These are phyloP conservation scores for Bettongia penicillata DNA, from an alignment of 2,113 vertebrate genomes.

Conservation along the genomic window DNA sequence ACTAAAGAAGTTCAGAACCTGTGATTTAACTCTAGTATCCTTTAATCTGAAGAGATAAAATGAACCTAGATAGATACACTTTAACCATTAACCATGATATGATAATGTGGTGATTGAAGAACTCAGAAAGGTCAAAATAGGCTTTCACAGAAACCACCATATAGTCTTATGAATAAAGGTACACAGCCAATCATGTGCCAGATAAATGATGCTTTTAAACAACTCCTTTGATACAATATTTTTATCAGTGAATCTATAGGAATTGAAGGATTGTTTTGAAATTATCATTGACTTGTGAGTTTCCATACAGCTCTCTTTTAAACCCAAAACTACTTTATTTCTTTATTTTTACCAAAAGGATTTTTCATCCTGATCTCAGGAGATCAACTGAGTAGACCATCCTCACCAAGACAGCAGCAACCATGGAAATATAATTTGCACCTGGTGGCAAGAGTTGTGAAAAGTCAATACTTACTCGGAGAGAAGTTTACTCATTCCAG, in stretches of 20 bases:
- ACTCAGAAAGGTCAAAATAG: not conserved
- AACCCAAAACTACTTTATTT: slow-evolving; percentile 18
- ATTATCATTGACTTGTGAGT: slow-evolving; percentile 9
- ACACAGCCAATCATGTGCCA: not conserved
- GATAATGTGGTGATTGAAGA: not conserved
- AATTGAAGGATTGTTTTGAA: slow-evolving; percentile 40
- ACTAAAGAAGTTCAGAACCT: not conserved
- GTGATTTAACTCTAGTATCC: not conserved
- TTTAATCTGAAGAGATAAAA: not conserved
- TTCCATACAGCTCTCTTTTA: slow-evolving; percentile 17
- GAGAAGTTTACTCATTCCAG: slow-evolving; percentile 61
- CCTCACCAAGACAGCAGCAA: slow-evolving; percentile 50
- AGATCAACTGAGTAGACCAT: slow-evolving; percentile 42
- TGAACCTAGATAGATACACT: not conserved
- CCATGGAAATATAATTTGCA: slow-evolving; percentile 68
- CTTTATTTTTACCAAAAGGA: slow-evolving; percentile 40
- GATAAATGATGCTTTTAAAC: not conserved
- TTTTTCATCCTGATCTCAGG: slow-evolving; percentile 6
- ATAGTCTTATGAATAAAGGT: not conserved
- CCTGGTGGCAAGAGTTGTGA: slow-evolving; percentile 57
- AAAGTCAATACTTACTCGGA: slow-evolving; percentile 69
- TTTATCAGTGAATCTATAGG: not conserved
- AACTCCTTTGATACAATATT: not conserved
- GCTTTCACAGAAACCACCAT: not conserved
- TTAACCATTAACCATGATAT: not conserved